phyloP scores from a whole-genome alignment of 2,113 vertebrate genomes.

The Ctenomys sociabilis region DNA sequence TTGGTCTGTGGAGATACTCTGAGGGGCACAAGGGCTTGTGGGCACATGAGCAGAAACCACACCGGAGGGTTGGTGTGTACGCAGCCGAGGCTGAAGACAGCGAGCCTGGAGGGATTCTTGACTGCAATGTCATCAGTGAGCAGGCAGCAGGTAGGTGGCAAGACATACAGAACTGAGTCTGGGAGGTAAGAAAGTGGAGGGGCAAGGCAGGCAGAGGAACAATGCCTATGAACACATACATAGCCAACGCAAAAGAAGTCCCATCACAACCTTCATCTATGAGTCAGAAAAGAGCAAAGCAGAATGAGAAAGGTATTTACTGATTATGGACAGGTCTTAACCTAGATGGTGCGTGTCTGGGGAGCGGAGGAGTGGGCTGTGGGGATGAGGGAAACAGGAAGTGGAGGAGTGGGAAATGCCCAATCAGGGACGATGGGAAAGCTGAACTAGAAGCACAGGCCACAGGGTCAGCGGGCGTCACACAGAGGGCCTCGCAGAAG shows the following conservation, averaged over 20 bases:
- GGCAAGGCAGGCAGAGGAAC: not conserved
- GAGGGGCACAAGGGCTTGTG: not conserved
- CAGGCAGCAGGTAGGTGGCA: not conserved
- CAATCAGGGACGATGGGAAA: not conserved
- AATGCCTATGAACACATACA: not conserved
- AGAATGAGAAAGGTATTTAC: not conserved
- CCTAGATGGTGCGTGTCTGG: not conserved
- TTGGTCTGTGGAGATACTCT: not conserved
- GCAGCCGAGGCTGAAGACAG: not conserved
- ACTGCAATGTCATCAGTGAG: not conserved
- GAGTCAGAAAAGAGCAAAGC: not conserved
- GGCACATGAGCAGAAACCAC: not conserved
- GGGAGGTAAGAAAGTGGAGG: not conserved
- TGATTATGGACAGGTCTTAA: not conserved
- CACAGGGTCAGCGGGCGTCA: not conserved
- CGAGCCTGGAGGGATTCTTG: not conserved
- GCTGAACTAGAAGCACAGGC: not conserved
- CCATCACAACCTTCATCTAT: not conserved
- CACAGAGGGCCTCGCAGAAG: not conserved
- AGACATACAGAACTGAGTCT: not conserved
- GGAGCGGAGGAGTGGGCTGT: not conserved
- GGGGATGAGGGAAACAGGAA: not conserved
- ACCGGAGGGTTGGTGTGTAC: accelerated
- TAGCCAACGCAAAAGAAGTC: not conserved
- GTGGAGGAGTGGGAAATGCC: accelerated